Evolutionary conservation across 2,797 vertebrate species (phyloP).

Genomic region (Hippoglossus hippoglossus): DNA sequence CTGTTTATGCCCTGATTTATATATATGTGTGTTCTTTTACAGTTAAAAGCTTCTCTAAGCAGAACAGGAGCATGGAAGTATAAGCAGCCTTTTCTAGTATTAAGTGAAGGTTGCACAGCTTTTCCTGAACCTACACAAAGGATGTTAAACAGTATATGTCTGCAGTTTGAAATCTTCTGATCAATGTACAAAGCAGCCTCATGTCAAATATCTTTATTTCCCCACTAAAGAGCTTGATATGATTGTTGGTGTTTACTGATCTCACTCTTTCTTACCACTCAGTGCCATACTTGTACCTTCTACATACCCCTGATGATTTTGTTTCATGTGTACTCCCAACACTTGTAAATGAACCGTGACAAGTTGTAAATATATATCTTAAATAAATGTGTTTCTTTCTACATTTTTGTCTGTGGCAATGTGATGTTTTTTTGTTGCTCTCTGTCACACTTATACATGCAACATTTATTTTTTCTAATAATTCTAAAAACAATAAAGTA

Average conservation of each 20-base stretch:
- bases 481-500: background rate
- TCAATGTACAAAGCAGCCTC: conserved; percentile 20
- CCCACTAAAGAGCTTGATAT: conserved; percentile 33
- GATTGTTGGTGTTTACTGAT: conserved; percentile 62
- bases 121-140: background rate
- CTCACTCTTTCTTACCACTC: conserved; percentile 61
- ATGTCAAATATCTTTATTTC: conserved; percentile 11
- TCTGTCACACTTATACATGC: background rate
- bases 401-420: conserved; percentile 20
- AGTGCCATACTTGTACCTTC: conserved; percentile 76
- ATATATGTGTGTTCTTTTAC: too few relatives aligned
- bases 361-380: conserved; percentile 75
- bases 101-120: too few relatives aligned
- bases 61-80: background rate
- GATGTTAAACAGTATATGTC: background rate
- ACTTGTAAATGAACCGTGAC: conserved; percentile 68
- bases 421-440: background rate
- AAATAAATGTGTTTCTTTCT: conserved; percentile 81
- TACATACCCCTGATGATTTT: conserved; percentile 49
- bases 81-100: too few relatives aligned
- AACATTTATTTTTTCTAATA: too few relatives aligned
- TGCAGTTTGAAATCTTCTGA: conserved; percentile 12
- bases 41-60: background rate
- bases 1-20: too few relatives aligned
- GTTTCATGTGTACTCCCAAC: conserved; percentile 51